These are phyloP conservation scores for Synanthedon andrenaeformis DNA, from an alignment of 2,888 invertebrate genomes.

Conservation along the genomic window DNA sequence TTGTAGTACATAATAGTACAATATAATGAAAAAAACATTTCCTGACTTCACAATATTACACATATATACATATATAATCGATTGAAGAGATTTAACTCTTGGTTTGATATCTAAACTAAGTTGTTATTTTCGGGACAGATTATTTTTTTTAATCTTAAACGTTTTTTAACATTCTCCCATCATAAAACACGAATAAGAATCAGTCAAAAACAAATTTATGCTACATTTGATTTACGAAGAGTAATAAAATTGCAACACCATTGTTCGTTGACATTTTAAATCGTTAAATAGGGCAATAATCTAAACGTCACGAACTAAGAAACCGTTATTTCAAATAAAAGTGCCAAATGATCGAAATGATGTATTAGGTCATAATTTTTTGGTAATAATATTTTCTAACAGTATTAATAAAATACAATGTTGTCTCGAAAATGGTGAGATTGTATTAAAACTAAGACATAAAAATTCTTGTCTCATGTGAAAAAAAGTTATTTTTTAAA, in stretches of 20 bases:
- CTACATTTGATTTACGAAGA: constrained; percentile 45
- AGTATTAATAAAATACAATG: neutral
- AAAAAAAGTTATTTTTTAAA: no score
- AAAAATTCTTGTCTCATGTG: no score
- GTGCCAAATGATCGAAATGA: constrained; percentile 24
- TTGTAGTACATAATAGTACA: no score
- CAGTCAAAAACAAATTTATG: constrained; percentile 37
- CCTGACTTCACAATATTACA: no score
- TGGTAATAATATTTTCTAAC: constrained; percentile 1
- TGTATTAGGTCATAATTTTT: constrained; percentile 26
- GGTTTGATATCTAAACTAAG: no score
- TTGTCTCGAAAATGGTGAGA: neutral
- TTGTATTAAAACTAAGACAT: no score
- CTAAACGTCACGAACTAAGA: constrained; percentile 41
- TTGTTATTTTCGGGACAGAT: no score
- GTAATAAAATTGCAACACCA: constrained; percentile 48
- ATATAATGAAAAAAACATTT: no score
- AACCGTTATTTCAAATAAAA: constrained; percentile 47
- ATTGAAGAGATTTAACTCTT: no score
- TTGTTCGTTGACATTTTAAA: constrained; percentile 49
- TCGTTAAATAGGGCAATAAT: constrained; percentile 59
- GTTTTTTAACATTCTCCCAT: constrained; percentile 28
- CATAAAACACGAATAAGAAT: constrained; percentile 29
- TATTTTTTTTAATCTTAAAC: neutral
- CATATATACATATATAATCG: no score